Base-by-base conservation (phyloP, 2,797 vertebrate species). In the Enteromius viviparus region DNA sequence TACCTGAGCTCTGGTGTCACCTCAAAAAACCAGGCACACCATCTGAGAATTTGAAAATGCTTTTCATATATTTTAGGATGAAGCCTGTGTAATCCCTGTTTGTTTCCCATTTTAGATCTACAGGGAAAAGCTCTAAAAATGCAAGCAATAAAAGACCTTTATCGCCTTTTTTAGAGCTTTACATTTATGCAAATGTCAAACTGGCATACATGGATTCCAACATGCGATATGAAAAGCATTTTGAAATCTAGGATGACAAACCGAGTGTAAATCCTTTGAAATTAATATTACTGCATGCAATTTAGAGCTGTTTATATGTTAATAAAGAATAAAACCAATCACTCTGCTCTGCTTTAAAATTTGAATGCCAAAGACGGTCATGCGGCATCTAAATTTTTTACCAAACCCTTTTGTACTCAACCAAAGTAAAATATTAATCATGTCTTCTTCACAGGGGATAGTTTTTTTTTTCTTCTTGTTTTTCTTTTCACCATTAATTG, bases 381-480 rank as follows among this genome's bases (percentile, higher is more conserved):
- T 89, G 89, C 88, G 92, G 87, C 90, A 87, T 75, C 90, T 95
- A 94, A 93, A 95, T 87, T 95, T 95, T 96, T 97, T 96, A 93
- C 95, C 86, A 91, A 94, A 94, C 89, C 93, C 91, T 94, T 96
- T 95, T 95, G 93, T 95, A 93, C 89, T 94, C 91, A 90, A 85
- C 90, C 91, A 92, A 83, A 93, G 90, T 97, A 95, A 97, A 98
- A 96, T 93, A 95, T 96, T 95, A 93, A 96, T 96, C 90, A 90
- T 40, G 47, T 53, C 71, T 76, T 62, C 91, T 92, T 92, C 87
- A 93, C 88, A 93, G 91, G 89, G 92, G 89, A 95, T 93, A 85
- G 89, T 94, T 93, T 93, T 81, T 62, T 83, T 34, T 19, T n/a
- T 65, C 70, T 42, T 42, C 10, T 42, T 40, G 1, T 9, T 40